A percentile compares a stretch with the other conserved stretches of the same genome.
phyloP scores from a whole-genome alignment of 1,140 invertebrate genomes.

The Atta cephalotes region DNA sequence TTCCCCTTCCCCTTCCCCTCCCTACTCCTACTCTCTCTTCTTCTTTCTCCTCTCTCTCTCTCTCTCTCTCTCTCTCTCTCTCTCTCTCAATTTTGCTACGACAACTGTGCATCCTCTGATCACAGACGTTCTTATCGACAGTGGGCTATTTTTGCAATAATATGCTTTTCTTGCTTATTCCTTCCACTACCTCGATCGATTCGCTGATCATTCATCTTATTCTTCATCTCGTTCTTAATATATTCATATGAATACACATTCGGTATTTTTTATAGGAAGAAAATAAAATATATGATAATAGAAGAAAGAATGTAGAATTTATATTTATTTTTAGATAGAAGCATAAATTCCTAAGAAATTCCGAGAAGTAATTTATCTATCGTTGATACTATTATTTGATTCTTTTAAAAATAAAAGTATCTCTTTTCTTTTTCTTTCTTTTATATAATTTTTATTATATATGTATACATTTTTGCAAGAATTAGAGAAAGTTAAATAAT shows the following conservation, averaged over 20 bases:
- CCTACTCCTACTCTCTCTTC: neutral
- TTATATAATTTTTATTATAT: neutral
- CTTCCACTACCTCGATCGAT: conserved; percentile 15
- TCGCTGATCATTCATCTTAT: conserved; percentile 12
- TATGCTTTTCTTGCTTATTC: conserved; percentile 11
- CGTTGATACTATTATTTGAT: neutral
- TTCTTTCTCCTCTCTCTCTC: too few relatives aligned
- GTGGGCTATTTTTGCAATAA: conserved; percentile 66
- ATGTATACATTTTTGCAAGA: neutral
- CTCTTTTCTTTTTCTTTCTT: neutral
- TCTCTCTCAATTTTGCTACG: conserved; percentile 16
- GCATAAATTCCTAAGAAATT: neutral
- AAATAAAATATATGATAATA: neutral
- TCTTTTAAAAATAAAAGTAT: neutral
- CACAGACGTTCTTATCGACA: conserved; percentile 50
- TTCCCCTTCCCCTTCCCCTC: conserved; percentile 22
- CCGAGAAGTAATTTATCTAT: neutral
- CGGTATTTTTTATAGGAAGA: neutral
- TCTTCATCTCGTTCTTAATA: neutral
- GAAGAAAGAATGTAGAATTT: neutral
- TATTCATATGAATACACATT: neutral
- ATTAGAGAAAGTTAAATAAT: neutral
- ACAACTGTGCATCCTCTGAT: conserved; percentile 49
- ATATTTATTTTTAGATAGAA: neutral
- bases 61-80: neutral